Evolutionary conservation across 2,113 vertebrate species (phyloP).

Genomic region (Melanotaenia duboulayi): DNA sequence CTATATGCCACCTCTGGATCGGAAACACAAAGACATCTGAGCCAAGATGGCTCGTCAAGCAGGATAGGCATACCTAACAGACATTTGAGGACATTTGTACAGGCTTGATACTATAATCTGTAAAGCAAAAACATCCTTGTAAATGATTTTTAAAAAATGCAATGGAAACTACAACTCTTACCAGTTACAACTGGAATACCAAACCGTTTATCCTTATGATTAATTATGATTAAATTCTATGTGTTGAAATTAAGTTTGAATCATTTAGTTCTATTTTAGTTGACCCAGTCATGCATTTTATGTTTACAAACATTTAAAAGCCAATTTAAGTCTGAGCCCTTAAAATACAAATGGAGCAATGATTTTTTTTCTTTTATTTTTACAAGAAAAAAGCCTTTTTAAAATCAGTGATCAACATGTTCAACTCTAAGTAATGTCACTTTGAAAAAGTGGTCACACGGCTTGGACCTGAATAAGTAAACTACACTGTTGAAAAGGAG

Average conservation of each 20-base stretch:
- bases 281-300: conserved; percentile 17
- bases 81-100: conserved; percentile 7
- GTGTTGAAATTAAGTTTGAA: background rate
- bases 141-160: conserved; percentile 8
- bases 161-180: background rate
- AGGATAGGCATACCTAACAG: conserved; percentile 15
- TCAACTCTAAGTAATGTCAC: background rate
- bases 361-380: no score
- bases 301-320: conserved; percentile 36
- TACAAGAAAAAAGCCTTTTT: no score
- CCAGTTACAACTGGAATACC: conserved; percentile 1
- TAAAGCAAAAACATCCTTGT: background rate
- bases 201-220: conserved; percentile 2
- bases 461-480: conserved; percentile 1
- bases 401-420: background rate
- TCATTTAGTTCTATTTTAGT: conserved; percentile 17
- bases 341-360: conserved; percentile 31
- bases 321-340: conserved; percentile 2
- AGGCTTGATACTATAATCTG: conserved; percentile 11
- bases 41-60: conserved; percentile 31
- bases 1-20: conserved; percentile 81
- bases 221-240: background rate
- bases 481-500: background rate
- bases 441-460: conserved; percentile 11
- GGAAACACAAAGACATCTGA: conserved; percentile 78